Evolutionary conservation across 2,113 vertebrate species (phyloP), one percentile per base, ranked within the genome.

Genomic region (Bufo gargarizans): DNA sequence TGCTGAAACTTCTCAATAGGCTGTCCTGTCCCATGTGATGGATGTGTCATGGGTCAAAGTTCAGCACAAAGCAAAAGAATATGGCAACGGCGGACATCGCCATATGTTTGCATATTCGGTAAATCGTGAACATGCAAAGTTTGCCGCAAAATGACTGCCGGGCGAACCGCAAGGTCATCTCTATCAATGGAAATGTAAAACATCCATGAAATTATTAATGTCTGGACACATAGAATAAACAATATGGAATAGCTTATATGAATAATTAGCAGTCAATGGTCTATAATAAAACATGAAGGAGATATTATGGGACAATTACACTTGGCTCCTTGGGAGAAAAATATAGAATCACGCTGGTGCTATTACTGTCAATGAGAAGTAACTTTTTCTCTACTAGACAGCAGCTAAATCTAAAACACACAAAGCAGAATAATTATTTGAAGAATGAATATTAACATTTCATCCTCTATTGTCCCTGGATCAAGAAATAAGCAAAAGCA

Each of bases 401-500:
- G 47, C 43, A 53, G 58, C 19, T 69, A 83, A 67, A 53, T 67
- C 81, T 83, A 69, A 53, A 67, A 67, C 81, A 83, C n/a, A 77
- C 74, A 86, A 50, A 55, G 76, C n/a, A 43, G 76, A n/a, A 86
- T n/a, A n/a, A 19, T 69, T 50, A 59, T 80, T 67, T 86, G 55
- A 33, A 17, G 55, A 69, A 79, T 69, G 59, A 86, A 79, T 69
- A 55, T 67, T 56, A 67, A 63, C 77, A 80, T 80, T 86, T 78
- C 50, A 79, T 11, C 76, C 61, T 79, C 61, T 20, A 79, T 86
- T 86, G 85, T 67, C 47, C 69, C 14, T 45, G 13, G 47, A 79
- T 86, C 14, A 69, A 86, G 58, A 14, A 67, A 55, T 53, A 67
- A 67, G 85, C 80, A 59, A 87, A 80, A 81, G 86, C 63, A 81